These are phyloP conservation scores for Bagarius yarrelli DNA, from an alignment of 2,113 vertebrate genomes.

Conservation along the genomic window DNA sequence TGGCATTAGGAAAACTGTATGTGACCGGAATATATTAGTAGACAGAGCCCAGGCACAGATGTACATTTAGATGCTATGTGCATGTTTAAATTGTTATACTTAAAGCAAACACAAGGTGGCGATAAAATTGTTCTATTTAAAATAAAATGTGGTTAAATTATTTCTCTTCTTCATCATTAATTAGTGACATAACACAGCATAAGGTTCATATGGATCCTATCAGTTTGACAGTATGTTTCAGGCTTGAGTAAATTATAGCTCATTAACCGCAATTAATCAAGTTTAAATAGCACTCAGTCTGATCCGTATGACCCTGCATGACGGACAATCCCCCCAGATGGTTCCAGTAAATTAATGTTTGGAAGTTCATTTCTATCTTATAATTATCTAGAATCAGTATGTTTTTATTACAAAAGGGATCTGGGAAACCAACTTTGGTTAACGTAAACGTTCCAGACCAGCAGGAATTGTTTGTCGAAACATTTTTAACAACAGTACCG, in stretches of 20 bases:
- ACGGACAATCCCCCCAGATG: not conserved
- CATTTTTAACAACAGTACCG: no score
- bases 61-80: no score
- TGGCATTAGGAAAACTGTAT: no score
- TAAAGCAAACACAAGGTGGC: slow-evolving; percentile 15
- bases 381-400: not conserved
- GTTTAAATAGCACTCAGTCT: not conserved
- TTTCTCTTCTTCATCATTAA: not conserved
- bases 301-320: not conserved
- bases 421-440: not conserved
- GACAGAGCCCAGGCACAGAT: no score
- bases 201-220: not conserved
- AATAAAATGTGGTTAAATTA: not conserved
- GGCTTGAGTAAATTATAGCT: not conserved
- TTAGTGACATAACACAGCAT: not conserved
- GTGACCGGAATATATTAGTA: no score
- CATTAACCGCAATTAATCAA: not conserved
- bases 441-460: not conserved
- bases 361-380: not conserved
- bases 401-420: not conserved
- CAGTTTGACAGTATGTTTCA: not conserved
- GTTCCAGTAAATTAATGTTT: not conserved
- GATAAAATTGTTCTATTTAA: not conserved
- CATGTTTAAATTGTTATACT: not conserved
- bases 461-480: not conserved